Percentiles rank a stretch among this genome's conserved stretches.
Evolutionary conservation across 2,888 invertebrate species (phyloP).

Genomic region (Eucriotettix oculatus): DNA sequence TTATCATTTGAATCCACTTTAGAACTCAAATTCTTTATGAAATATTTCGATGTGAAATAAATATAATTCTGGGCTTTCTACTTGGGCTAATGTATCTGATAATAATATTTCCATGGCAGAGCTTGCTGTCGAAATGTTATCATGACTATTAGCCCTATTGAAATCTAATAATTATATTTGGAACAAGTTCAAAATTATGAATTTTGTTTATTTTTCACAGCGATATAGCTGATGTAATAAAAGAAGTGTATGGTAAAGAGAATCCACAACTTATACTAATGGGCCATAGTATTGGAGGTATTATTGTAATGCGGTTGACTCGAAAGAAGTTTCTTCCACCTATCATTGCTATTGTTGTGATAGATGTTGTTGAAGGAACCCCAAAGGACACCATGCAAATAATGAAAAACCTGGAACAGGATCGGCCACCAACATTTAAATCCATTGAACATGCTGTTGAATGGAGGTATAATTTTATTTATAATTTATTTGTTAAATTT

Average conservation of each 20-base stretch:
- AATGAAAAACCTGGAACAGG: slow-evolving; percentile 88
- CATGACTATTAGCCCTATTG: too few relatives aligned
- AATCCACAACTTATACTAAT: slow-evolving; percentile 62
- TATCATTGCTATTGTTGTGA: slow-evolving; percentile 70
- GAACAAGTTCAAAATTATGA: too few relatives aligned
- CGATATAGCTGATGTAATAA: slow-evolving; percentile 61
- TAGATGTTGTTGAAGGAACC: slow-evolving; percentile 97
- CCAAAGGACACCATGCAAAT: slow-evolving; percentile 88
- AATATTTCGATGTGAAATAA: too few relatives aligned
- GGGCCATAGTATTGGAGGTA: slow-evolving; percentile 97
- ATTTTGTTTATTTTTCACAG: slow-evolving; percentile 26
- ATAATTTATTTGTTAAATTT: not conserved
- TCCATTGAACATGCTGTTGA: slow-evolving; percentile 87
- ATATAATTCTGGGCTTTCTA: too few relatives aligned
- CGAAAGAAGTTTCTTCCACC: slow-evolving; percentile 42
- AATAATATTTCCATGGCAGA: too few relatives aligned
- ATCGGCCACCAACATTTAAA: slow-evolving; percentile 72
- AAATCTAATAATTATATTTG: too few relatives aligned
- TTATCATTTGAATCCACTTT: too few relatives aligned
- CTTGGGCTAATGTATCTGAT: too few relatives aligned
- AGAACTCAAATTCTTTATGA: too few relatives aligned
- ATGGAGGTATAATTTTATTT: slow-evolving; percentile 63
- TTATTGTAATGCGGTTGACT: slow-evolving; percentile 79
- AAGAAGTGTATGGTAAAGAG: slow-evolving; percentile 37
- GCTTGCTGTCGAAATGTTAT: too few relatives aligned